Percentiles rank a stretch among this genome's conserved stretches.
Evolutionary conservation across 2,113 vertebrate genomes (phyloP).

Genomic region (Chrysochloris asiatica): DNA sequence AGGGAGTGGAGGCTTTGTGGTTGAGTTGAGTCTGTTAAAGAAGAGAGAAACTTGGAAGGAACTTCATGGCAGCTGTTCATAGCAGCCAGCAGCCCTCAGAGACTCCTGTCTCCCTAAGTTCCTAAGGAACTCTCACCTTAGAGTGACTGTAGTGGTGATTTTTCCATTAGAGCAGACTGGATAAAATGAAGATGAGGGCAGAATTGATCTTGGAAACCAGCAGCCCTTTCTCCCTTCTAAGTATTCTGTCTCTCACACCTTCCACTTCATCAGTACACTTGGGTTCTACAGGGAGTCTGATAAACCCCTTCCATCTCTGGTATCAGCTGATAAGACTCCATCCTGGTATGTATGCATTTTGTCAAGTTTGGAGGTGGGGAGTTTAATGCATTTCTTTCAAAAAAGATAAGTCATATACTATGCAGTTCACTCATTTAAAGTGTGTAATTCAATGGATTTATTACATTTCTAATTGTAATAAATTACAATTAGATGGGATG

Average conservation of each 20-base stretch:
- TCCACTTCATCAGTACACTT: neutral
- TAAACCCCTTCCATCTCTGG: neutral
- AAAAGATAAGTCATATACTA: neutral
- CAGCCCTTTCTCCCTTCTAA: neutral
- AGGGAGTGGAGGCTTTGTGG: neutral
- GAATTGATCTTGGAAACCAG: constrained; percentile 22
- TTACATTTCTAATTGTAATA: neutral
- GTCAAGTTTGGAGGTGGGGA: neutral
- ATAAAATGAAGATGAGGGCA: neutral
- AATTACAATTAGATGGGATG: neutral
- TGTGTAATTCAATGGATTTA: neutral
- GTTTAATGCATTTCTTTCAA: neutral
- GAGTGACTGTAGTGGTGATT: neutral
- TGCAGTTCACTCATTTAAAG: neutral
- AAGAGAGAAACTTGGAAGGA: neutral
- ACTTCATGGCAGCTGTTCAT: neutral
- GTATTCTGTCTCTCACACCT: neutral
- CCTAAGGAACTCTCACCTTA: neutral
- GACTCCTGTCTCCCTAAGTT: neutral
- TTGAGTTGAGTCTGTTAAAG: neutral
- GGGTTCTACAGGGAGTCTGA: neutral
- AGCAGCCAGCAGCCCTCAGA: neutral
- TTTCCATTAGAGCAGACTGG: neutral
- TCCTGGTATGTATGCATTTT: neutral
- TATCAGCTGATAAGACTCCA: neutral